Conservation (phyloP, 2,113 vertebrate genomes). For the Centropus unirufus region DNA sequence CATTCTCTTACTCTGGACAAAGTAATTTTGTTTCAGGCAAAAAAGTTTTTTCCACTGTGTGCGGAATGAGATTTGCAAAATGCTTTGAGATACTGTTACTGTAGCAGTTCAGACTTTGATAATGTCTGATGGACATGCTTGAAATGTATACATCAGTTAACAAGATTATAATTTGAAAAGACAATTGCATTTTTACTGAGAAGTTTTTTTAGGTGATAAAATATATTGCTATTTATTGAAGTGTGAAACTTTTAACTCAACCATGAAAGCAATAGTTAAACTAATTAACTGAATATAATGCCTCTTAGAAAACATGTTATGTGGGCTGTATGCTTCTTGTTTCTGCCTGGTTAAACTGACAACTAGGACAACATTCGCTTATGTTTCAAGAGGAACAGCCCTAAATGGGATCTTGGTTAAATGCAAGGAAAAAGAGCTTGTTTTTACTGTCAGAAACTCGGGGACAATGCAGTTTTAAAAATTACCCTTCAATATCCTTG, state of each 20-base stretch:
- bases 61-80: conserved; percentile 45
- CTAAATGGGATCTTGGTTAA: conserved; percentile 12
- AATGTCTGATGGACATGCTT: conserved; percentile 41
- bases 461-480: conserved; percentile 54
- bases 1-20: conserved; percentile 3
- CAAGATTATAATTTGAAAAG: conserved; percentile 66
- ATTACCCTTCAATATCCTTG: conserved; percentile 8
- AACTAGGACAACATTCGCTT: conserved; percentile 28
- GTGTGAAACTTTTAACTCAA: conserved; percentile 81
- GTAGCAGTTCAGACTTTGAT: conserved; percentile 45
- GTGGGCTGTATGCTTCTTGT: conserved; percentile 65
- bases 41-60: neutral
- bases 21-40: neutral
- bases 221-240: conserved; percentile 86
- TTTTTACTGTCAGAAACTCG: conserved; percentile 39
- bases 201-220: conserved; percentile 67
- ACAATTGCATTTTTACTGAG: conserved; percentile 63
- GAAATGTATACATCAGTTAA: conserved; percentile 74
- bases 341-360: conserved; percentile 70
- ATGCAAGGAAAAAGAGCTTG: conserved; percentile 3
- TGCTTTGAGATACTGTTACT: conserved; percentile 30
- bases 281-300: conserved; percentile 86
- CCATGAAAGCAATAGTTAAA: conserved; percentile 79
- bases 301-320: conserved; percentile 71
- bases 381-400: conserved; percentile 25